Conservation (phyloP, 1,140 invertebrate genomes). For the Dolichoris vasculosae region DNA sequence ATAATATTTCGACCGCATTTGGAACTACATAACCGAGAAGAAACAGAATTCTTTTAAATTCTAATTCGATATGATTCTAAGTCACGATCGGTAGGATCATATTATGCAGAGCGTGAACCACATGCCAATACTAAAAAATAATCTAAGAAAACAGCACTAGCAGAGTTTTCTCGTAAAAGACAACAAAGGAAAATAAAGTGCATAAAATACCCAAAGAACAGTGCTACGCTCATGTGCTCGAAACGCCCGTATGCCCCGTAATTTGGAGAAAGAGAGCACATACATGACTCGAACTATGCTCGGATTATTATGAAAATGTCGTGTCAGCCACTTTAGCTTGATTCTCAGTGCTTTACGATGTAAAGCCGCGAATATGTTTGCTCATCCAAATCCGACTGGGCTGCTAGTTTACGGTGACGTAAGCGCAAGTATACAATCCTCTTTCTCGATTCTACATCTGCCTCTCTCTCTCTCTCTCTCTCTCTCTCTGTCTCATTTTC, state of each 20-base stretch:
- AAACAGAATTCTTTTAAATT: no score
- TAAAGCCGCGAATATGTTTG: constrained; percentile 64
- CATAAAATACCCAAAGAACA: neutral
- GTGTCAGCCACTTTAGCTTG: constrained; percentile 57
- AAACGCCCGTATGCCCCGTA: no score
- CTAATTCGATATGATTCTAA: no score
- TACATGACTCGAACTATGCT: constrained; percentile 33
- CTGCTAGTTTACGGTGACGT: constrained; percentile 62
- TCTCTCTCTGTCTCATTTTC: neutral
- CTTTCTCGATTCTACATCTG: neutral
- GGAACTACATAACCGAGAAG: no score
- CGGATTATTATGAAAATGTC: constrained; percentile 58
- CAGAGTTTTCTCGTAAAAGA: neutral
- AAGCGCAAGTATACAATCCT: constrained; percentile 52
- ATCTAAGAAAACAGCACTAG: neutral
- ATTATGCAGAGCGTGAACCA: neutral
- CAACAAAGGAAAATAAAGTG: constrained; percentile 31
- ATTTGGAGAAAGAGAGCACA: constrained; percentile 17
- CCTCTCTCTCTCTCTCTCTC: neutral
- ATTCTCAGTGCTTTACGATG: constrained; percentile 59
- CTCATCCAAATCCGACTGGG: constrained; percentile 58
- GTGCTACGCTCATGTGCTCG: no score
- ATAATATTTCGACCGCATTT: no score
- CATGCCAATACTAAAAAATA: neutral
- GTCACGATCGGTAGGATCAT: no score